These are phyloP conservation scores for Tenthredo livida DNA, from an alignment of 2,888 invertebrate genomes.

Conservation along the genomic window DNA sequence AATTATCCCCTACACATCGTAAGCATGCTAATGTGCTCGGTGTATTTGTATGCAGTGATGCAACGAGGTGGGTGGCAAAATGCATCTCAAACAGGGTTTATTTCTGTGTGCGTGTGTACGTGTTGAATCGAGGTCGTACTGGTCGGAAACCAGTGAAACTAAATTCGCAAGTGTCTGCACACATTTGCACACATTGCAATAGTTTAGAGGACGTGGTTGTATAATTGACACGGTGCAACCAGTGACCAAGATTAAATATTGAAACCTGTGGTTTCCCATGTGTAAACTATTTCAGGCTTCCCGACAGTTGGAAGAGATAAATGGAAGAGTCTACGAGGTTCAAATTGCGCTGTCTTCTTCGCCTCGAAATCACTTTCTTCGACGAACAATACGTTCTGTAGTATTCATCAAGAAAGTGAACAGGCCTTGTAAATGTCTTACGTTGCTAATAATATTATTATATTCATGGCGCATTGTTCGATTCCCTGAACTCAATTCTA, in stretches of 20 bases:
- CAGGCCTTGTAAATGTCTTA: neutral
- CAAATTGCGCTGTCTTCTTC: neutral
- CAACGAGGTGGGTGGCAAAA: neutral
- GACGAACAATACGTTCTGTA: neutral
- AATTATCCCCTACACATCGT: neutral
- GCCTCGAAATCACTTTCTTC: neutral
- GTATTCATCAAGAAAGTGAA: neutral
- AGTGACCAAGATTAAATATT: slow-evolving; percentile 35
- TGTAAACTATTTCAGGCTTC: neutral
- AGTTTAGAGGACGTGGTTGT: neutral
- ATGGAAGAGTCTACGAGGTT: neutral
- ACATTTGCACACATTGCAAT: slow-evolving; percentile 10
- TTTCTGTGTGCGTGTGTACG: neutral
- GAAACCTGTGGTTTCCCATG: neutral
- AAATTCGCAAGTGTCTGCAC: slow-evolving; percentile 14
- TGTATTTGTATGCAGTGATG: neutral
- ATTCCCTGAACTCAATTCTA: neutral
- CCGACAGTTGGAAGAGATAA: neutral
- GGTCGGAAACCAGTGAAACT: neutral
- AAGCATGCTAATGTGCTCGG: neutral
- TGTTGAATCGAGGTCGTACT: neutral
- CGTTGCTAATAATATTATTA: neutral
- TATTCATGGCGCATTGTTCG: neutral
- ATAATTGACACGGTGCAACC: slow-evolving; percentile 16
- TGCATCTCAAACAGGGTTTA: neutral